Evolutionary conservation across 53 echinoderm and acorn worm species (phyloP).

Genomic region (Stichopus horrens): DNA sequence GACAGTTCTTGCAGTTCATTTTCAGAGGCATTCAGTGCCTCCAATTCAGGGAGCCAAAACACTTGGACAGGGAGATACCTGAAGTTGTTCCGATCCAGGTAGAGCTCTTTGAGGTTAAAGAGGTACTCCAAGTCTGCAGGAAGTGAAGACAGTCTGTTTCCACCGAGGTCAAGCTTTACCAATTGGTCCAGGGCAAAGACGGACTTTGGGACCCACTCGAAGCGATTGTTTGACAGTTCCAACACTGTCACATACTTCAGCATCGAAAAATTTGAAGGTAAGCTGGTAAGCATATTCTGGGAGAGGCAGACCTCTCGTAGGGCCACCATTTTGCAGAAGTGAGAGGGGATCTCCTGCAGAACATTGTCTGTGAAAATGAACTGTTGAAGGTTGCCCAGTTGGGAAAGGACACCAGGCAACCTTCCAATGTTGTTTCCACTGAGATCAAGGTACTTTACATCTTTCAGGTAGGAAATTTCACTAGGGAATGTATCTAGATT

Average conservation of each 20-base stretch:
- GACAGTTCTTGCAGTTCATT: constrained; percentile 84
- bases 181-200: constrained; percentile 80
- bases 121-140: constrained; percentile 90
- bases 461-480: constrained; percentile 54
- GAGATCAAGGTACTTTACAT: constrained; percentile 61
- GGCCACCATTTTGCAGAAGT: constrained; percentile 51
- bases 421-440: constrained; percentile 68
- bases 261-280: constrained; percentile 64
- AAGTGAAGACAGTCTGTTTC: constrained; percentile 81
- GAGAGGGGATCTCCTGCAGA: constrained; percentile 57
- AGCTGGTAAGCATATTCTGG: constrained; percentile 70
- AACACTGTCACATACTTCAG: constrained; percentile 61
- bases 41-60: constrained; percentile 93
- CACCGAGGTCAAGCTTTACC: constrained; percentile 72
- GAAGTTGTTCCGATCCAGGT: constrained; percentile 75
- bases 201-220: constrained; percentile 78
- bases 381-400: constrained; percentile 57
- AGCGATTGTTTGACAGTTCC: constrained; percentile 69
- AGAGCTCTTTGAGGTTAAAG: constrained; percentile 75
- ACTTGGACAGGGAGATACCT: constrained; percentile 83
- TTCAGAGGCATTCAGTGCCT: constrained; percentile 78
- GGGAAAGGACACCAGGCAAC: constrained; percentile 45
- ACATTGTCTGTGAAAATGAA: constrained; percentile 68
- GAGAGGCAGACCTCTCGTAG: constrained; percentile 55
- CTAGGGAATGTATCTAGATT: constrained; percentile 54